phyloP scores from a whole-genome alignment of 2,113 vertebrate genomes.

The Python bivittatus region DNA sequence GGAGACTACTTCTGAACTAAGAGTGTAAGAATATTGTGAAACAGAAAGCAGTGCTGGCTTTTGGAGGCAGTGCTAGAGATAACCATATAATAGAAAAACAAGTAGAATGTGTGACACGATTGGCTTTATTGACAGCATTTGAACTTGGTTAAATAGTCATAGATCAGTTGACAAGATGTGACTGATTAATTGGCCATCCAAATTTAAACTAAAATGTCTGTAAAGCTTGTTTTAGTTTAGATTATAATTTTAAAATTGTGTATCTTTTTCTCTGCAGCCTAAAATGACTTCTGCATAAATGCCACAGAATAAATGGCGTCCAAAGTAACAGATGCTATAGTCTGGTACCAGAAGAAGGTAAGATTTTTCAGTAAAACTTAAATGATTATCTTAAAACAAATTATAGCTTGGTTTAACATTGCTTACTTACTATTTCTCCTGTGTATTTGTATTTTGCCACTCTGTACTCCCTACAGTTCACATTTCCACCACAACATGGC shows the following conservation, averaged over 20 bases:
- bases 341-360: constrained; percentile 99
- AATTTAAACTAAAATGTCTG: constrained; percentile 48
- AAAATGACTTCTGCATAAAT: constrained; percentile 88
- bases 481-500: neutral
- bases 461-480: neutral
- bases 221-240: constrained; percentile 13
- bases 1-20: neutral
- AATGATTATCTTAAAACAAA: neutral
- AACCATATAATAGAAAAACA: neutral
- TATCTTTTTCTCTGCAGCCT: constrained; percentile 81
- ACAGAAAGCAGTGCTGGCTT: too few species aligned
- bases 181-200: neutral
- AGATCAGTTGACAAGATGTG: neutral
- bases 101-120: neutral
- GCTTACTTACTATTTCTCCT: neutral
- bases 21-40: neutral
- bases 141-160: neutral
- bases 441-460: neutral
- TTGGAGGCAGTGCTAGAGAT: neutral
- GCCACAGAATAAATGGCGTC: constrained; percentile 96
- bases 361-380: constrained; percentile 54
- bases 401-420: neutral
- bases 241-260: constrained; percentile 66
- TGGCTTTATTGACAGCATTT: neutral
- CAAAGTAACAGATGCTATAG: constrained; percentile 98